These are phyloP conservation scores for Chloropsis cyanopogon DNA, from an alignment of 2,113 vertebrate species.

Conservation along the genomic window DNA sequence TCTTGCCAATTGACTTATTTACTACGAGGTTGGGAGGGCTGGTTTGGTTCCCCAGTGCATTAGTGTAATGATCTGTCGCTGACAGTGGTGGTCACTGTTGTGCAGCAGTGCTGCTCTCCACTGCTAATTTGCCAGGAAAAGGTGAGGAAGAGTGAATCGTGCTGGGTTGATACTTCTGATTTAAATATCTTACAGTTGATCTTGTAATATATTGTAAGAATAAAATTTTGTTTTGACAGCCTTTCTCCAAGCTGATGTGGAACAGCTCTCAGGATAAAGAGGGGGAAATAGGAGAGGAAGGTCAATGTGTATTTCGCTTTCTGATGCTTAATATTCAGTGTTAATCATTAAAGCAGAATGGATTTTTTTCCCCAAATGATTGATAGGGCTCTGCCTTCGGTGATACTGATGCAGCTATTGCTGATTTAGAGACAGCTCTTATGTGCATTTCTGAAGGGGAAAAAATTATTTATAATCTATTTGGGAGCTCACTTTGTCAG, in stretches of 20 bases:
- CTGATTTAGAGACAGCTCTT: neutral
- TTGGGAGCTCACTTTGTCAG: neutral
- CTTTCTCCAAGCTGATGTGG: neutral
- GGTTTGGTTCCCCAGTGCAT: neutral
- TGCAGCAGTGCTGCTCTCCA: neutral
- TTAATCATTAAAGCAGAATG: neutral
- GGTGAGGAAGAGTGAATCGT: neutral
- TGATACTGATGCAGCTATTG: neutral
- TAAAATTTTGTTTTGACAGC: neutral
- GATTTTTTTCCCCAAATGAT: neutral
- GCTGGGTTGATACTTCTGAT: neutral
- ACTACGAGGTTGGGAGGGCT: neutral
- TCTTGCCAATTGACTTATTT: constrained; percentile 6
- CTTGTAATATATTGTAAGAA: neutral
- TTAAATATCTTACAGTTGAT: neutral
- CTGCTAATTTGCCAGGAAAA: neutral
- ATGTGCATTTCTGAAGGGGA: neutral
- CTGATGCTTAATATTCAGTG: neutral
- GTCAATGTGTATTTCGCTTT: neutral
- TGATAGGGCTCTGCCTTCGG: neutral
- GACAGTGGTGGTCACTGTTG: neutral
- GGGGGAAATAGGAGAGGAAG: neutral
- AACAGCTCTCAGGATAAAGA: neutral
- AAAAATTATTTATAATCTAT: neutral
- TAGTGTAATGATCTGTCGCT: neutral